These are phyloP conservation scores for Pseudochaenichthys georgianus DNA, from an alignment of 2,797 vertebrate genomes.

Conservation along the genomic window DNA sequence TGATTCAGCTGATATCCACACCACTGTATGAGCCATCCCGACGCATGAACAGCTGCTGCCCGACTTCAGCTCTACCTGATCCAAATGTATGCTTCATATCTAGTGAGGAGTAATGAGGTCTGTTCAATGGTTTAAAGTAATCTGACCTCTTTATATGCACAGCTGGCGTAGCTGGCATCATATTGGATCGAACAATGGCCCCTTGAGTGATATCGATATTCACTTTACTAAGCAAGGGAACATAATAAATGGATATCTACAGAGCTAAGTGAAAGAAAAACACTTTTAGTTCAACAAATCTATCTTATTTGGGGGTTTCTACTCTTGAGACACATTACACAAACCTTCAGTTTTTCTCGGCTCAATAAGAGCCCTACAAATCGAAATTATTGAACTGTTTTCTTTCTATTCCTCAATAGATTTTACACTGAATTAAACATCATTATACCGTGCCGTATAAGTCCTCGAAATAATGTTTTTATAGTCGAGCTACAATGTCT, in stretches of 20 bases:
- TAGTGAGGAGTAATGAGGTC: neutral
- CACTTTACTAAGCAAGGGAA: neutral
- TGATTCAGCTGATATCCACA: conserved; percentile 2
- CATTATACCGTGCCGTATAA: neutral
- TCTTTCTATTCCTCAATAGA: neutral
- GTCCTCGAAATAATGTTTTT: conserved; percentile 13
- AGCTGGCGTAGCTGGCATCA: neutral
- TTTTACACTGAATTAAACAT: conserved; percentile 23
- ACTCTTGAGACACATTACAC: conserved; percentile 1
- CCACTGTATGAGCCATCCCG: neutral
- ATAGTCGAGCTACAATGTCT: neutral
- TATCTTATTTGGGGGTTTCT: neutral
- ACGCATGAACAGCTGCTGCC: conserved; percentile 3
- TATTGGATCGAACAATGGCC: neutral
- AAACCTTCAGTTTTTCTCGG: conserved; percentile 8
- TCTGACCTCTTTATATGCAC: neutral
- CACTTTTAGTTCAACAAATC: conserved; percentile 15
- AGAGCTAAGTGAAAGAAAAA: neutral
- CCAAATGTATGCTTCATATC: neutral
- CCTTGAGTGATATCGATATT: conserved; percentile 1
- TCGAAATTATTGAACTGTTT: conserved; percentile 8
- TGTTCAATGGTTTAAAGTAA: neutral
- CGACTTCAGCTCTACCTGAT: neutral
- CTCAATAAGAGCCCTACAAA: conserved; percentile 1
- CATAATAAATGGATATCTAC: neutral